Percentiles rank a stretch among this genome's conserved stretches.
Evolutionary conservation across 2,888 invertebrate genomes (phyloP).

Genomic region (Neoaliturus tenellus): DNA sequence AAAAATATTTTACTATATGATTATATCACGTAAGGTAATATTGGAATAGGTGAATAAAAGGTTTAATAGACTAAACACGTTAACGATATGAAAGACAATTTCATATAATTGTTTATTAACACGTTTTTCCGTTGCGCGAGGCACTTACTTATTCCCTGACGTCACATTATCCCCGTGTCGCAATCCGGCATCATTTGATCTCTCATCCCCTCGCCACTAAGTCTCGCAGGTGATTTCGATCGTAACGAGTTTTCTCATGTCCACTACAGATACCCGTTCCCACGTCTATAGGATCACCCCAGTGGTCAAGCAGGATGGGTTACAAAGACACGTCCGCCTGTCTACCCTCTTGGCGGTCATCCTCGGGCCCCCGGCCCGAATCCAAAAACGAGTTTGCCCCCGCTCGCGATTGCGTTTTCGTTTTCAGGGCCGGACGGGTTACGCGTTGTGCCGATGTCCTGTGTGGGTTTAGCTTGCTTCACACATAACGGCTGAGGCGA

Average conservation of each 20-base stretch:
- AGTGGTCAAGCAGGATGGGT: slow-evolving; percentile 51
- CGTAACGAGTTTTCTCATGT: slow-evolving; percentile 43
- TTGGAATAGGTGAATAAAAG: no score
- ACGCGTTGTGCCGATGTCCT: neutral
- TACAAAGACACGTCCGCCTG: slow-evolving; percentile 39
- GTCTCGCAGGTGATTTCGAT: slow-evolving; percentile 14
- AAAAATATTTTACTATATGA: no score
- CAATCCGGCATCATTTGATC: no score
- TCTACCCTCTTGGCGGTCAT: slow-evolving; percentile 34
- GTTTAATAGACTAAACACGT: no score
- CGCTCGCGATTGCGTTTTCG: slow-evolving; percentile 9
- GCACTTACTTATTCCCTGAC: no score
- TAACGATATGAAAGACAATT: no score
- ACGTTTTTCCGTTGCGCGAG: no score
- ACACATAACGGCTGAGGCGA: neutral
- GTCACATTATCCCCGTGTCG: no score
- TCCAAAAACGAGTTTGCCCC: slow-evolving; percentile 27
- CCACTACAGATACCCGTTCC: slow-evolving; percentile 36
- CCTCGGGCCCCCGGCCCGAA: neutral
- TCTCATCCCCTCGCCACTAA: neutral
- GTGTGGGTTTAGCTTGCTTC: slow-evolving; percentile 1
- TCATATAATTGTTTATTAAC: no score
- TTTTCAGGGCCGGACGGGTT: neutral
- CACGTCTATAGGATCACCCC: neutral
- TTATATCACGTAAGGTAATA: no score